Percentiles rank a stretch among this genome's conserved stretches.
Evolutionary conservation across 2,797 vertebrate species (phyloP).

Genomic region (Betta splendens): DNA sequence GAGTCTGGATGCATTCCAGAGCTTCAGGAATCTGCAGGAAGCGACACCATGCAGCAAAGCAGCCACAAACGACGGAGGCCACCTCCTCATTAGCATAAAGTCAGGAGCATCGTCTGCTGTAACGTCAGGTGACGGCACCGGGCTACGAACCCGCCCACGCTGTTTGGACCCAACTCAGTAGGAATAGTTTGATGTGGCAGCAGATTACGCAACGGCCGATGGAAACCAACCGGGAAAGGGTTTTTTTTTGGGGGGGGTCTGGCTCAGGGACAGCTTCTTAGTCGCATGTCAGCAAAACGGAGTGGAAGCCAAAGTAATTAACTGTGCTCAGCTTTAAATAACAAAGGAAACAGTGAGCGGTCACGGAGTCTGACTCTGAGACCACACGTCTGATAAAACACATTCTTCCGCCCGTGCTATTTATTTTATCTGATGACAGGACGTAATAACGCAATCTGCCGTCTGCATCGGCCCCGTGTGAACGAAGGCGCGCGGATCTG

Average conservation of each 20-base stretch:
- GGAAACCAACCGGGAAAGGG: slow-evolving; percentile 19
- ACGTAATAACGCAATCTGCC: slow-evolving; percentile 22
- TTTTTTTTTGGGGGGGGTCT: slow-evolving; percentile 28
- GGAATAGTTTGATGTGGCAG: slow-evolving; percentile 42
- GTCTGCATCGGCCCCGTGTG: slow-evolving; percentile 7
- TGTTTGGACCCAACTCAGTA: slow-evolving; percentile 26
- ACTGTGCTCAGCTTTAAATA: slow-evolving; percentile 36
- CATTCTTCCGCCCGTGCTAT: neutral
- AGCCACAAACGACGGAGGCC: too few relatives aligned
- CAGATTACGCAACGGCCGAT: slow-evolving; percentile 34
- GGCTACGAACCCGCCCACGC: slow-evolving; percentile 16
- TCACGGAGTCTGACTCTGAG: too few relatives aligned
- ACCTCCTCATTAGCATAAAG: neutral
- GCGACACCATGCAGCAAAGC: too few relatives aligned
- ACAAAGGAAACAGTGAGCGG: slow-evolving; percentile 30
- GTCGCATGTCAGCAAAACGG: slow-evolving; percentile 34
- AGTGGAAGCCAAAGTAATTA: slow-evolving; percentile 17
- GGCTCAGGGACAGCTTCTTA: slow-evolving; percentile 5
- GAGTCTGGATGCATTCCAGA: slow-evolving; percentile 2
- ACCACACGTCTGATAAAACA: slow-evolving; percentile 25
- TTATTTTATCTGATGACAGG: slow-evolving; percentile 14
- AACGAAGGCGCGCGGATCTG: too few relatives aligned
- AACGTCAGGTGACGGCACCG: neutral
- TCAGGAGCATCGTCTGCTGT: neutral
- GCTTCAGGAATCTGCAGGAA: neutral